Base-by-base conservation (phyloP, 53 echinoderm and acorn worm species). In the Echinometra lucunter region DNA sequence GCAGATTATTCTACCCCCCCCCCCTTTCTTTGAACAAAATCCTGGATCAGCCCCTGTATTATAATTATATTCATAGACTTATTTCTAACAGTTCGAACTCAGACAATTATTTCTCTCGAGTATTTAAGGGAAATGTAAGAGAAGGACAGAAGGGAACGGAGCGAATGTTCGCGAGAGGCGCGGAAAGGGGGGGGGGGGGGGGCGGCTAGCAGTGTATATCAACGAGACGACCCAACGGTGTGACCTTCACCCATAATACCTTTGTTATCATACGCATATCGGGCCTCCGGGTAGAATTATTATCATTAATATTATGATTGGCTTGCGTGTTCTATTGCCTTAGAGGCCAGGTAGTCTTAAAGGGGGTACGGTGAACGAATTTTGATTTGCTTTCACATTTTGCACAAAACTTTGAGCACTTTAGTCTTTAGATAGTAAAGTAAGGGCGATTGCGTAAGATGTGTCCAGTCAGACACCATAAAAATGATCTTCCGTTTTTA, bases 221-320 rank as follows among this genome's bases (percentile, higher is more conserved):
- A 16, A 49, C 49, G 9, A 91, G 70, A 66, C 67, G 92, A 92
- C 75, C 92, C 78, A 17, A 28, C 56, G 53, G 57, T 57, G 16
- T 25, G 92, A 92, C 92, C 92, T 92, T 92, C 92, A 92, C 92
- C 92, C 92, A 56, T 92, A 74, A 75, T 92, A 13, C 92, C 74
- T 69, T 69, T 92, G 92, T 92, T 92, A 92, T 92, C 92, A 92
- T 37, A 92, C 92, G 78, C 78, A 92, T 92, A 92, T 75, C 92
- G 32, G 74, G 92, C 94, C 83, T 63, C 94, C 82, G 83, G 94
- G 82, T 40, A 58, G 94, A 63, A 94, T 94, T 94, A 94, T 94
- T 60, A 94, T 94, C 83, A 94, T 94, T 94, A 94, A 82, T 94
- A 94, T 94, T 94, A 82, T 94, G 94, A 94, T 94, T 94, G 94